These are phyloP conservation scores for Lagocephalus sceleratus DNA, from an alignment of 2,797 vertebrate species.

Conservation along the genomic window DNA sequence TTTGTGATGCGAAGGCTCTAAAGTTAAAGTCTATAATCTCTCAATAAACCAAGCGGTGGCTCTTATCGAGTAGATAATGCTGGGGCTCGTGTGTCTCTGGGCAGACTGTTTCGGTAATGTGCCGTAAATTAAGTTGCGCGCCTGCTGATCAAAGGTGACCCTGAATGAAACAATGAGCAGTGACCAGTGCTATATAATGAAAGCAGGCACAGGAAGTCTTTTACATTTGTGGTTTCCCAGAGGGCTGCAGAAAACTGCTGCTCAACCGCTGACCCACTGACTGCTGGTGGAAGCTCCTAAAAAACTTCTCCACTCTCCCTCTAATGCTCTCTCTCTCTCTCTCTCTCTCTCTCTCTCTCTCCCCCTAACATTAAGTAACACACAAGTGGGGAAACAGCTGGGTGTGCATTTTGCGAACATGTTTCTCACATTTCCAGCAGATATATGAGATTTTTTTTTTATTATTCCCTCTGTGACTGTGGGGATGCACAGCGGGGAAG, in stretches of 20 bases:
- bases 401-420: constrained; percentile 14
- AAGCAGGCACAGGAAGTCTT: constrained; percentile 29
- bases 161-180: constrained; percentile 16
- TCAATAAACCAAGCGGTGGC: constrained; percentile 2
- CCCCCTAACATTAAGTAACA: neutral
- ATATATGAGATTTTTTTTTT: constrained; percentile 43
- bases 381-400: neutral
- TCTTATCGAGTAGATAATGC: neutral
- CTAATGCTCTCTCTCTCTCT: too few relatives aligned
- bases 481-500: constrained; percentile 48
- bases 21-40: neutral
- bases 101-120: neutral
- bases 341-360: constrained; percentile 5
- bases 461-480: constrained; percentile 39
- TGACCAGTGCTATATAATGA: constrained; percentile 30
- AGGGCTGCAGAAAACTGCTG: constrained; percentile 23
- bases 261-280: constrained; percentile 43
- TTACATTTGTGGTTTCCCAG: constrained; percentile 40
- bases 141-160: constrained; percentile 1
- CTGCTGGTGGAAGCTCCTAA: constrained; percentile 11
- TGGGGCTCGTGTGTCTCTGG: neutral
- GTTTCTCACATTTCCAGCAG: constrained; percentile 29
- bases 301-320: neutral
- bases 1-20: neutral
- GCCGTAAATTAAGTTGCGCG: constrained; percentile 1